Evolutionary conservation across 2,113 vertebrate species (phyloP), one percentile per base, ranked within the genome.

Genomic region (Colaptes auratus): DNA sequence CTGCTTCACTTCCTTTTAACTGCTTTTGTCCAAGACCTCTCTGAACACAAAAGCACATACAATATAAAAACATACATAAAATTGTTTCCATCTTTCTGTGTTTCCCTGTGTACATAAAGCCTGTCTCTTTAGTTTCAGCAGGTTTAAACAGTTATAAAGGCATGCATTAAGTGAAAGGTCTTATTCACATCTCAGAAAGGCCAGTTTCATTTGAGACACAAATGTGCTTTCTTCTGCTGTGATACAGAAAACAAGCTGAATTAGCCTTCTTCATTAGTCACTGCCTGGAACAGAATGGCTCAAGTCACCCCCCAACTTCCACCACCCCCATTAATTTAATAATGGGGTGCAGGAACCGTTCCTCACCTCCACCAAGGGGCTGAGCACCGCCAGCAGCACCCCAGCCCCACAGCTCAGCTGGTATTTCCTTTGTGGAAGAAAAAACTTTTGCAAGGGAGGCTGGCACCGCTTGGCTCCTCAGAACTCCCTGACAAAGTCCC

Each of bases 231-330:
- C 92, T 94, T 90, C 71, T 67, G n/a, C 77, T 23, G n/a, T 3
- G 5, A 70, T 39, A 35, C 16, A 67, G 71, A 53, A 82, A 87
- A 94, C 90, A 89, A 88, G 84, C 65, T 72, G 69, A 64, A 72
- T 91, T 35, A 61, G 27, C 17, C 17, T 4, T 65, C 73, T 53
- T 88, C 86, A 35, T 67, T 4, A 82, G 84, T 55, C 89, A 10
- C 75, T 25, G 92, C 84, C 91, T 92, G 95, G 90, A 81, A 94
- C 94, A 55, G 81, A 35, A n/a, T 42, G 87, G 67, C n/a, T 89
- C 88, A 25, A 72, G n/a, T 50, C 70, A 46, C 24, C 65, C 66
- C 42, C 46, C 70, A 53, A 0, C 44, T 69, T 13, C 42, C 27
- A 31, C 18, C n/a, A 5, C 31, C 21, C 55, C 78, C 8, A 0